phyloP scores from a whole-genome alignment of 1,140 invertebrate genomes.

The Sarcophaga bullata region DNA sequence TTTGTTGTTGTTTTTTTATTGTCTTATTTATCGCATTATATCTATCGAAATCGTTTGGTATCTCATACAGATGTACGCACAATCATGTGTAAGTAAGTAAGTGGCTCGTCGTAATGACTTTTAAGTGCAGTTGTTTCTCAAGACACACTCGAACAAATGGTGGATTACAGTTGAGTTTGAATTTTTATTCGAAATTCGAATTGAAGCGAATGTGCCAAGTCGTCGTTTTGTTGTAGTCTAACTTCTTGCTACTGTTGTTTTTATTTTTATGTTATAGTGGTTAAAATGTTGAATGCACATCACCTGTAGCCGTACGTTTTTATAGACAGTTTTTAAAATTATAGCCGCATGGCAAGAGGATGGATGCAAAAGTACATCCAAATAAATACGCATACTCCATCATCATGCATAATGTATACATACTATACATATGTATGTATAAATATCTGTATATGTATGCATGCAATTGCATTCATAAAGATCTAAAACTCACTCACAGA shows the following conservation, averaged over 20 bases:
- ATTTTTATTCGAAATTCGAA: background rate
- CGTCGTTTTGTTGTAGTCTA: background rate
- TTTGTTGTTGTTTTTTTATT: background rate
- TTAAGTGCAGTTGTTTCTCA: slow-evolving; percentile 28
- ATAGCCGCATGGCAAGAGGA: background rate
- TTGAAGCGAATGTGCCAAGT: background rate
- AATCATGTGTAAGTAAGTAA: slow-evolving; percentile 17
- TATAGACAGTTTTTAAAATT: background rate
- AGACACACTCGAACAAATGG: background rate
- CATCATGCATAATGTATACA: no score
- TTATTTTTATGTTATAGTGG: background rate
- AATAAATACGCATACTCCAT: background rate
- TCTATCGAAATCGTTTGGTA: background rate
- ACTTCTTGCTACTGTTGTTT: background rate
- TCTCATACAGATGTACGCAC: background rate
- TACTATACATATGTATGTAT: no score
- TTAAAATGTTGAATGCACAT: slow-evolving; percentile 8
- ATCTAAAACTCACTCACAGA: no score
- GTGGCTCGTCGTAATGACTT: slow-evolving; percentile 19
- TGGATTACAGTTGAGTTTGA: background rate
- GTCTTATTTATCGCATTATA: background rate
- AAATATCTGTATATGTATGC: no score
- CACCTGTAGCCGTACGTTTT: background rate
- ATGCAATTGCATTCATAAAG: no score
- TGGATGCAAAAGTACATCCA: background rate